These are phyloP conservation scores for Natrix natrix DNA, from an alignment of 2,797 vertebrate species.

Conservation along the genomic window DNA sequence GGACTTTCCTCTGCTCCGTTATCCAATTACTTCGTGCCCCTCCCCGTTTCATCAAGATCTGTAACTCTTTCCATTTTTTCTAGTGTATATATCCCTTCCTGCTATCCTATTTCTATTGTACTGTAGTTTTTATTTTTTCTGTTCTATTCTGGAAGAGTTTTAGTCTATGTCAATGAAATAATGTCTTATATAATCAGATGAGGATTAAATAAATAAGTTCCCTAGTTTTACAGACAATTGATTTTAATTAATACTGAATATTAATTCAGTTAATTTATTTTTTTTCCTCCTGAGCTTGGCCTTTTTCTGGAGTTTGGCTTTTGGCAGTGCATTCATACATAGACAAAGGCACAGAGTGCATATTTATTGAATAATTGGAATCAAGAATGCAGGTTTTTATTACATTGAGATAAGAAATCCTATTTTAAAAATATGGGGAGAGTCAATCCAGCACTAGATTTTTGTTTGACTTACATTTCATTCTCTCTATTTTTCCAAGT, in stretches of 20 bases:
- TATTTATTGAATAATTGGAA: neutral
- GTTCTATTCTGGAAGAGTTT: neutral
- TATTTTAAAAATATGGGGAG: neutral
- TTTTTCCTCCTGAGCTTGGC: neutral
- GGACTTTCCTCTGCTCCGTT: neutral
- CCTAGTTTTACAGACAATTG: neutral
- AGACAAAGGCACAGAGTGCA: neutral
- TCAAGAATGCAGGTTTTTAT: neutral
- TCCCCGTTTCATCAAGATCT: neutral
- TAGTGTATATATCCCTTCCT: neutral
- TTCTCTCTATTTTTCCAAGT: neutral
- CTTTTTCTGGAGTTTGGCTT: neutral
- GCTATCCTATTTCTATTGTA: neutral
- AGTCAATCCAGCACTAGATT: neutral
- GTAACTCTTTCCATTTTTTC: neutral
- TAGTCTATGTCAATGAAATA: neutral
- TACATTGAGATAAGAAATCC: neutral
- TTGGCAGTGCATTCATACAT: neutral
- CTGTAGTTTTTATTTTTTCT: neutral
- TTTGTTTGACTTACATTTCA: neutral
- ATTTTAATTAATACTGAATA: neutral
- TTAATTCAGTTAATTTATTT: neutral
- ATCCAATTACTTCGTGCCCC: neutral
- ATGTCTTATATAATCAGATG: neutral
- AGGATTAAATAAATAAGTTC: neutral